phyloP scores from a whole-genome alignment of 2,113 vertebrate species.

The Gnathochromis pfefferi region DNA sequence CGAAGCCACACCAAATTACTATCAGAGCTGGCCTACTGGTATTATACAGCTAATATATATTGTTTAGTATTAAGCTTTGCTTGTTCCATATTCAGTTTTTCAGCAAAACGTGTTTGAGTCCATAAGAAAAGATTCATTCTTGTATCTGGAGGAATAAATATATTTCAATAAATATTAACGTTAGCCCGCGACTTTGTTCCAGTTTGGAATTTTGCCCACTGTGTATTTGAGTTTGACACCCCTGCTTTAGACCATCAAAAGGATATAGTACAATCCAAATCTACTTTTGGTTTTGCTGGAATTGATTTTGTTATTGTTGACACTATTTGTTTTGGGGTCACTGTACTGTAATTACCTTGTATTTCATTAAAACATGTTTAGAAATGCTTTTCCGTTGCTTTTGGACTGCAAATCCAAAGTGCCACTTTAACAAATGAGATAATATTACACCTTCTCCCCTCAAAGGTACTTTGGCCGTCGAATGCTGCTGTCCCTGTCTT shows the following conservation, averaged over 20 bases:
- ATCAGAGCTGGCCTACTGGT: too few species aligned
- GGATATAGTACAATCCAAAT: not conserved
- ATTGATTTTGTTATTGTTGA: not conserved
- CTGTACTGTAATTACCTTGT: not conserved
- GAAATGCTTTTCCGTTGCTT: not conserved
- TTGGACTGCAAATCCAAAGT: not conserved
- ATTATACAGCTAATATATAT: too few species aligned
- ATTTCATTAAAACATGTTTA: not conserved
- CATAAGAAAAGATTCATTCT: too few species aligned
- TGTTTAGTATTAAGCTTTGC: too few species aligned
- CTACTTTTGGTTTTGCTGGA: not conserved
- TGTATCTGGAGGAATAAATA: too few species aligned
- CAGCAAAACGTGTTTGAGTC: too few species aligned
- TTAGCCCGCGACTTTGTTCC: too few species aligned
- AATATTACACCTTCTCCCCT: not conserved
- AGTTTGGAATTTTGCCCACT: too few species aligned
- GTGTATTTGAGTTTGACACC: too few species aligned
- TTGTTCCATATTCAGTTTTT: too few species aligned
- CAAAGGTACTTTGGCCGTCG: constrained; percentile 84
- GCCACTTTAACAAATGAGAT: not conserved
- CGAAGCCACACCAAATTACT: too few species aligned
- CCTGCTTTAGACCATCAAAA: not conserved
- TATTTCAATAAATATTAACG: too few species aligned
- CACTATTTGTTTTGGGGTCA: not conserved
- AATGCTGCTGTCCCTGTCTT: constrained; percentile 85